These are phyloP conservation scores for Kryptolebias marmoratus DNA, from an alignment of 2,113 vertebrate species.

Conservation along the genomic window DNA sequence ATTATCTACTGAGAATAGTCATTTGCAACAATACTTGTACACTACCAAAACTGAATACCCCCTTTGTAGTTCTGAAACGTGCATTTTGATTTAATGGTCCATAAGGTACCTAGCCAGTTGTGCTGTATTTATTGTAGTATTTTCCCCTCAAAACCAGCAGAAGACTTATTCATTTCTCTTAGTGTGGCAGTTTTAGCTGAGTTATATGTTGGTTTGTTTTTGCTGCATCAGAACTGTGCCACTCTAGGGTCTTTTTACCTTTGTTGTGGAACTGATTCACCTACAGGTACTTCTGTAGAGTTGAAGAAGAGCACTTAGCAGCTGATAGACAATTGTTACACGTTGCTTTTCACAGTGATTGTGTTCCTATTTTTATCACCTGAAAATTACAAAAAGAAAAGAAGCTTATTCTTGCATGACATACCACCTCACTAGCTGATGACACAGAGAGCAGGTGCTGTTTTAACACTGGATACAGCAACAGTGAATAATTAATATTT, in stretches of 20 bases:
- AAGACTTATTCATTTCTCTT: background rate
- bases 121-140: background rate
- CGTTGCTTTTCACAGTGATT: too few species aligned
- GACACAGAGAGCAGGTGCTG: too few species aligned
- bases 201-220: background rate
- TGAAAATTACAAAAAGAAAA: background rate
- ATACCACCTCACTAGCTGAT: background rate
- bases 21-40: background rate
- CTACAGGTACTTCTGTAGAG: background rate
- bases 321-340: too few species aligned
- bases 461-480: too few species aligned
- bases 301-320: background rate
- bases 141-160: background rate
- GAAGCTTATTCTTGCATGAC: background rate
- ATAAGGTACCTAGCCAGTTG: background rate
- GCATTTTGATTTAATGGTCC: background rate
- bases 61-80: background rate
- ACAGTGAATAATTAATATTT: too few species aligned
- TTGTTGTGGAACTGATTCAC: background rate
- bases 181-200: background rate
- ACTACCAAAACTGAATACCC: background rate
- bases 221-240: background rate
- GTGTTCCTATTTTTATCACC: too few species aligned
- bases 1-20: background rate
- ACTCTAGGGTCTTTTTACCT: background rate